Evolutionary conservation across 1,140 invertebrate species (phyloP).

Genomic region (Antheraea pernyi): DNA sequence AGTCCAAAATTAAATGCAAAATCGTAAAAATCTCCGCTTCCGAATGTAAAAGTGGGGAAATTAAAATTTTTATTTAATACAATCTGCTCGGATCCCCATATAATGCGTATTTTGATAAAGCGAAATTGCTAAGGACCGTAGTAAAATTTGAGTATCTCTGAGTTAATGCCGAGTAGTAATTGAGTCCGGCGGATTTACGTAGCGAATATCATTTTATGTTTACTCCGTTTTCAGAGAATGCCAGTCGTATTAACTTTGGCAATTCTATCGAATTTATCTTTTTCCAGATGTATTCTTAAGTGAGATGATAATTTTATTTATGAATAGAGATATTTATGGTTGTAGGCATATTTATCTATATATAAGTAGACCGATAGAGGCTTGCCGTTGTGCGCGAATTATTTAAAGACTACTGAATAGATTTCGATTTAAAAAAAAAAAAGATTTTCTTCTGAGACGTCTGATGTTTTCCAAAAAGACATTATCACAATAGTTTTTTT

Average conservation of each 20-base stretch:
- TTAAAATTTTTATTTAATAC: slow-evolving; percentile 52
- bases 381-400: no score
- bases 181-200: slow-evolving; percentile 44
- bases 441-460: no score
- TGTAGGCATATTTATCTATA: no score
- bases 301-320: no score
- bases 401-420: no score
- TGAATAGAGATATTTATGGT: no score
- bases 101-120: slow-evolving; percentile 65
- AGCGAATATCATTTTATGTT: slow-evolving; percentile 27
- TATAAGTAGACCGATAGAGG: no score
- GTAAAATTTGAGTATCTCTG: slow-evolving; percentile 58
- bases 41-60: slow-evolving; percentile 34
- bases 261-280: not conserved
- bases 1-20: slow-evolving; percentile 38
- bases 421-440: no score
- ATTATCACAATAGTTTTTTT: no score
- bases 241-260: not conserved
- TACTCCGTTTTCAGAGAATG: slow-evolving; percentile 3
- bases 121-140: slow-evolving; percentile 50
- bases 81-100: slow-evolving; percentile 40
- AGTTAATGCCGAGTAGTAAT: slow-evolving; percentile 56
- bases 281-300: not conserved
- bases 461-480: no score
- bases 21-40: slow-evolving; percentile 44